Base-by-base conservation (phyloP, 1,140 invertebrate species). In the Pararge aegeria region DNA sequence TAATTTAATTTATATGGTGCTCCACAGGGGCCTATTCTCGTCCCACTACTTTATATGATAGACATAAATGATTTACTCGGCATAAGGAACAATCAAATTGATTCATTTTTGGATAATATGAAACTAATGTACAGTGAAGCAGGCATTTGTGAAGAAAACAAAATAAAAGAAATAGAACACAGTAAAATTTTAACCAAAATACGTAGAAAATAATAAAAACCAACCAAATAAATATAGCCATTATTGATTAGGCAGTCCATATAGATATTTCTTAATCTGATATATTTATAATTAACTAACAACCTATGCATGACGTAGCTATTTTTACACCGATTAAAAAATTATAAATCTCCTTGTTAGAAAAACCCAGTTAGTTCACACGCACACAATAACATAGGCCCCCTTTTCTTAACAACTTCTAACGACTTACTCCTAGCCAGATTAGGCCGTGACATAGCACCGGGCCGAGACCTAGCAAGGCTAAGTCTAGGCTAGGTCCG, bases 401-500 rank as follows among this genome's bases (percentile, higher is more conserved):
- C 66, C 66, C 38, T 15, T 29, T 13, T 49, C 62, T 67, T 64
- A 54, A 62, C 48, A 69, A 63, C 60, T 54, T 51, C 56, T 46
- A 58, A 60, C 68, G 62, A 75, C 73, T 75, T 75, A 75, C 73
- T 68, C 66, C 68, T 64, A 73, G 53, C 46, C 64, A 61, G 68
- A 46, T 62, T 73, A 76, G 64, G 67, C 72, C 73, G 68, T 58
- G 70, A 73, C 78, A 68, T 80, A 79, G 62, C 30, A 49, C 67
- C 57, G 61, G 61, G 38, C 19, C 19, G 21, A 58, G 68, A 76
- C 78, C 74, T 80, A 80, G 63, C 66, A 55, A 62, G 64, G 40
- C 19, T 38, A 21, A 64, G 53, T 12, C 75, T 82, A 83, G 59
- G 67, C 70, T 64, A 75, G 76, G 64, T 82, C 85, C 68, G 82